Conservation (phyloP, 2,888 invertebrate genomes). For the Temnothorax rugatulus region DNA sequence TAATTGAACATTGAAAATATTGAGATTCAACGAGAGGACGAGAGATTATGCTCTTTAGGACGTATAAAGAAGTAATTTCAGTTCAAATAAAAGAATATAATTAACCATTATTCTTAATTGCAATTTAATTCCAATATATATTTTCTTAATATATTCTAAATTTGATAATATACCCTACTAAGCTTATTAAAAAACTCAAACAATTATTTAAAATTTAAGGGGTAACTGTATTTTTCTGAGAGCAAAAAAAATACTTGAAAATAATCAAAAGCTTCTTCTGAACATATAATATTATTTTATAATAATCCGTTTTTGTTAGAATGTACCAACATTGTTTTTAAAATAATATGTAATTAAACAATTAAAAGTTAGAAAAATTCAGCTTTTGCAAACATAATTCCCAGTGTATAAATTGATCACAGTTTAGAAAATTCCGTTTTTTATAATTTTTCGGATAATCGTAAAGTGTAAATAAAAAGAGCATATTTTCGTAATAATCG, state of each 20-base stretch:
- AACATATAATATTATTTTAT: not conserved
- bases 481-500: slow-evolving; percentile 2
- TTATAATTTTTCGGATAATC: not conserved
- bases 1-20: slow-evolving; percentile 44
- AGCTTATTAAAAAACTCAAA: not conserved
- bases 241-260: not conserved
- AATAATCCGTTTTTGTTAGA: not conserved
- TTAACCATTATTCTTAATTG: not conserved
- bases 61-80: not conserved
- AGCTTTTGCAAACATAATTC: not conserved
- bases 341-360: not conserved
- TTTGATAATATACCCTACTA: not conserved
- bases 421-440: not conserved
- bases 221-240: not conserved
- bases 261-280: not conserved
- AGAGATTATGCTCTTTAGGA: not conserved
- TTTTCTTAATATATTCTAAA: not conserved
- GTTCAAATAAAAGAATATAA: not conserved
- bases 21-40: slow-evolving; percentile 1
- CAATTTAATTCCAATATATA: not conserved
- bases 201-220: not conserved
- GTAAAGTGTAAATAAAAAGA: not conserved
- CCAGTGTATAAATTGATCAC: not conserved
- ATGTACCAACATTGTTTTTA: not conserved
- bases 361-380: not conserved